Evolutionary conservation across 2,113 vertebrate genomes (phyloP).

Genomic region (Psittacula cyanocephala): DNA sequence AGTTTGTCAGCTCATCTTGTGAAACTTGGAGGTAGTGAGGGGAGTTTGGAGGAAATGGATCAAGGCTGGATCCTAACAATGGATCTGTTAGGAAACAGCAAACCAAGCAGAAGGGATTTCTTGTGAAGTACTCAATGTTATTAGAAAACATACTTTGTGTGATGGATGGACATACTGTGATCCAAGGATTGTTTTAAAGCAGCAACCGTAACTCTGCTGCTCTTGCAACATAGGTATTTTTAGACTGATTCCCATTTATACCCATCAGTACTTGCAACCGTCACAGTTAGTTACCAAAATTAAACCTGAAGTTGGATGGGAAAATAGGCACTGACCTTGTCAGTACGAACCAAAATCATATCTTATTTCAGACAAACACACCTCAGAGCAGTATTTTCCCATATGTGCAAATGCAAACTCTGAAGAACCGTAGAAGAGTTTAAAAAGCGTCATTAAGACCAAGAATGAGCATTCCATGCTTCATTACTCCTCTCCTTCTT

Average conservation of each 20-base stretch:
- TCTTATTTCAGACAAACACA: conserved; percentile 17
- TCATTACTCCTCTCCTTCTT: not conserved
- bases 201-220: not conserved
- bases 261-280: not conserved
- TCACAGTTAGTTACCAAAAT: conserved; percentile 20
- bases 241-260: conserved; percentile 40
- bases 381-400: not conserved
- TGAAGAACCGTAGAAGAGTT: not conserved
- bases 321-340: conserved; percentile 48
- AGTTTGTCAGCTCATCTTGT: not conserved
- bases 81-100: not conserved
- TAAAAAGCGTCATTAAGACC: not conserved
- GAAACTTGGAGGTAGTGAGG: not conserved
- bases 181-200: not conserved
- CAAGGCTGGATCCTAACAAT: not conserved
- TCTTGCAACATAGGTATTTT: conserved; percentile 21
- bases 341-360: not conserved
- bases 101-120: not conserved
- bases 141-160: not conserved
- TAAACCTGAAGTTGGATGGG: conserved; percentile 44
- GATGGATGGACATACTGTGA: not conserved
- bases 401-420: not conserved
- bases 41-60: not conserved
- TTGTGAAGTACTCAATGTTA: not conserved
- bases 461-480: not conserved